Base-by-base conservation (phyloP, 1,140 invertebrate species). In the Nomia melanderi region DNA sequence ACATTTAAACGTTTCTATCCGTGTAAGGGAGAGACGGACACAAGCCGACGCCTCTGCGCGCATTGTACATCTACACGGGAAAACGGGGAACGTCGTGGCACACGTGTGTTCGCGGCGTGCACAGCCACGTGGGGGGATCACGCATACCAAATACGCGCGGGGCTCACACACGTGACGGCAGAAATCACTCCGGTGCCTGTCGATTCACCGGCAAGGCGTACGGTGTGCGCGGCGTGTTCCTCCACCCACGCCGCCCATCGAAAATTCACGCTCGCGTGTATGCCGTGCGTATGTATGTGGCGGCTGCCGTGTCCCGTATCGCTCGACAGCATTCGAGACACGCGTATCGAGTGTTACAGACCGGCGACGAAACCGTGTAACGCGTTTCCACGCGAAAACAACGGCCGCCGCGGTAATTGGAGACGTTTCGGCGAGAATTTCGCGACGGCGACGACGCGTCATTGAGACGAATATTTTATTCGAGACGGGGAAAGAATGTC, bases 121-220 rank as follows among this genome's bases (percentile, higher is more conserved):
- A 39, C 59, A 47, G 50, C 71, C 59, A 73, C 71, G 71, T 73
- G 59, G 71, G 25, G 41, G 50, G 29, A 14, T 7, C 29, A 47
- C 63, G 5, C n/a, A 47, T 53, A 67, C 72, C 53, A 31, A 67
- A 59, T 23, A 59, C 64, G 33, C 7, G 3, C 12, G 12, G 20
- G n/a, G 25, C 66, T 54, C 50, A 63, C 65, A 73, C 78, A 31
- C 44, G 39, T 74, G 25, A 44, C 23, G 36, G 65, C 60, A 65
- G 82, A 60, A 75, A 77, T 71, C 63, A 60, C 60, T 75, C 66
- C 59, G 44, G 69, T 75, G 71, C 41, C 78, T 65, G 56, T 83
- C 72, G 78, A 84, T 84, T 84, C 78, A 53, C 36, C n/a, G 17
- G 70, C 12, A 20, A 14, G 36, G 23, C 14, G 9, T 17, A 29